These are phyloP conservation scores for Cosmorhoe ocellata DNA, from an alignment of 2,888 invertebrate genomes.

Conservation along the genomic window DNA sequence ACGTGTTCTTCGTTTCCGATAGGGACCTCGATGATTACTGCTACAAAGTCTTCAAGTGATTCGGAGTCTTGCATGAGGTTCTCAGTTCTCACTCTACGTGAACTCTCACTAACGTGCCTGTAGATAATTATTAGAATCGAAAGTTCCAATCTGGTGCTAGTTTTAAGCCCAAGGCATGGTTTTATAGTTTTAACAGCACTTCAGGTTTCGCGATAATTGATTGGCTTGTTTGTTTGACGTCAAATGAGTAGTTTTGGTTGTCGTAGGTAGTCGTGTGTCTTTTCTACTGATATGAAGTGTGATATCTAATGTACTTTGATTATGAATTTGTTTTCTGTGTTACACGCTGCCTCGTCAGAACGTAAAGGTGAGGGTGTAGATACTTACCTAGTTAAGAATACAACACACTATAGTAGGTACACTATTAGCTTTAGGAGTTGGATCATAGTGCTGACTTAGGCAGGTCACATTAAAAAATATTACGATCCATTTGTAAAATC, in stretches of 20 bases:
- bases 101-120: conserved; percentile 25
- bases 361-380: conserved; percentile 71
- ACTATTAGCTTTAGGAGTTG: too few relatives aligned
- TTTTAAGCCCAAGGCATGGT: conserved; percentile 27
- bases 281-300: conserved; percentile 22
- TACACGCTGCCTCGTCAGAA: conserved; percentile 80
- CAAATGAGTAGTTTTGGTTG: conserved; percentile 40
- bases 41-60: conserved; percentile 58
- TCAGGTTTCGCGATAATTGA: conserved; percentile 36
- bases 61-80: conserved; percentile 40
- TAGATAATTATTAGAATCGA: conserved; percentile 21
- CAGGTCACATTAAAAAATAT: too few relatives aligned
- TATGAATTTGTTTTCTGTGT: conserved; percentile 74
- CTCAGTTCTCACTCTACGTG: conserved; percentile 20
- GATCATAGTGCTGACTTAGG: too few relatives aligned
- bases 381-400: conserved; percentile 16
- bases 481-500: too few relatives aligned
- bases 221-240: conserved; percentile 41
- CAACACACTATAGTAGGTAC: conserved; percentile 14
- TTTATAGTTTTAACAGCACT: conserved; percentile 25
- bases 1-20: conserved; percentile 53
- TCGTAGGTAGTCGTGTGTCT: conserved; percentile 42
- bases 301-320: conserved; percentile 56
- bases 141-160: conserved; percentile 24
- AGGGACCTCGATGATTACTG: conserved; percentile 68